Evolutionary conservation across 2,797 vertebrate genomes (phyloP).

Genomic region (Salmo trutta): DNA sequence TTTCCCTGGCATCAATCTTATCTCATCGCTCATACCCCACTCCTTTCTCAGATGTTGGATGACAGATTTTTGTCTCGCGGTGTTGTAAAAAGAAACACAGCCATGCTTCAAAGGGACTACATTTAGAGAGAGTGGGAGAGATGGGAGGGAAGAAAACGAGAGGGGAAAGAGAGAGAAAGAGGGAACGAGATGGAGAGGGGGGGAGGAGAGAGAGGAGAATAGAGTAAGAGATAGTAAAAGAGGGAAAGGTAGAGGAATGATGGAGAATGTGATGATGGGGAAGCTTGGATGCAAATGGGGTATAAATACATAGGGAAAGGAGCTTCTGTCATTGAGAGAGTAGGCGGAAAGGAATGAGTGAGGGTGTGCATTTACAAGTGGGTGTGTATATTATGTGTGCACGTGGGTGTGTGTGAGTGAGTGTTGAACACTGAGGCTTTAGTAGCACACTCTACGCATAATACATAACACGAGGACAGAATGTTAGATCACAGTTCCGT

Average conservation of each 20-base stretch:
- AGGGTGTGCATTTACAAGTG: neutral
- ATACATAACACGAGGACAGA: neutral
- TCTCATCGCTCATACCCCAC: constrained; percentile 5
- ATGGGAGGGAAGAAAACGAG: neutral
- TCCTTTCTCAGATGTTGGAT: constrained; percentile 54
- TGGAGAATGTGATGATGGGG: constrained; percentile 46
- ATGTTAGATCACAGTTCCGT: neutral
- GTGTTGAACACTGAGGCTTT: neutral
- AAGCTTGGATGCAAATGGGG: constrained; percentile 47
- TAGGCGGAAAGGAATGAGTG: constrained; percentile 14
- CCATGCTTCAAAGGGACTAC: constrained; percentile 73
- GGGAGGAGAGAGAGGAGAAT: constrained; percentile 47
- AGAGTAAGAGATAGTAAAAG: constrained; percentile 27
- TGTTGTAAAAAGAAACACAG: constrained; percentile 65
- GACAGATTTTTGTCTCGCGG: constrained; percentile 74
- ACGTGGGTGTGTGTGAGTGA: neutral
- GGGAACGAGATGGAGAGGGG: constrained; percentile 41
- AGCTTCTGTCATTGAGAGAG: constrained; percentile 18
- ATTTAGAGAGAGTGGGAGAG: constrained; percentile 65
- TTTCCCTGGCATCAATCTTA: constrained; percentile 64
- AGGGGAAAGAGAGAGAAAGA: constrained; percentile 24
- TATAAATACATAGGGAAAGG: constrained; percentile 21
- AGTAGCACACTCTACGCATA: neutral
- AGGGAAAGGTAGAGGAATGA: constrained; percentile 39
- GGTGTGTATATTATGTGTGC: neutral